Evolutionary conservation across 2,888 invertebrate species (phyloP), one percentile per base, ranked within the genome.

Genomic region (Gortyna flavago): DNA sequence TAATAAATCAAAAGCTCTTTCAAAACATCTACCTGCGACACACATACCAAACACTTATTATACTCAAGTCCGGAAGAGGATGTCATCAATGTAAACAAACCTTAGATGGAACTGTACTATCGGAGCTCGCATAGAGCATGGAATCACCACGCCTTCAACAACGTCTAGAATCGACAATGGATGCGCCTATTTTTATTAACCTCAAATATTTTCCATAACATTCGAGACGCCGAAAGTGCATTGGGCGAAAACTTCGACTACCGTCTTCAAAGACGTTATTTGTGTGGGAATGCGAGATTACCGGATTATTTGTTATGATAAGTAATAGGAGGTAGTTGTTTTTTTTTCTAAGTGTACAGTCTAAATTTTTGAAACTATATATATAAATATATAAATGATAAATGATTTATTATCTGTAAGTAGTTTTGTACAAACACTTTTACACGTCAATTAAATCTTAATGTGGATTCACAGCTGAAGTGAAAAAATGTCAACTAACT

Each of bases 1-100:
- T 70, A 73, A 89, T 89, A 88, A 88, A 89, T 89, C 81, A 89
- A 75, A 69, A 86, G 84, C 72, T 75, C 79, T 79, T 85, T 89
- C 79, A 80, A 25, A 79, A 66, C 64, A 75, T 44, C 68, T 67
- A 74, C 61, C 44, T 18, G 74, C 32, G 32, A 51, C 29, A 76
- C 13, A 82, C 59, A 66, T 32, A 62, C 61, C 61, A 62, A 74
- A 75, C 64, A 71, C 70, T 71, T 73, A 74, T 54, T 71, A 68
- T 35, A 16, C 72, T 48, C 48, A 41, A 70, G 71, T 66, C 88
- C 88, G 88, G 88, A 88, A 88, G 81, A 89, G 89, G 87, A 89
- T 89, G 80, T 80, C 74, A 76, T 32, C 29, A 67, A 59, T 62
- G 74, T 68, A 76, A 68, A 79, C 67, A 77, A 64, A 72, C 76